A percentile compares a stretch with the other conserved stretches of the same genome.
These are phyloP conservation scores for Oedothorax gibbosus DNA, from an alignment of 1,140 invertebrate species.

Conservation along the genomic window DNA sequence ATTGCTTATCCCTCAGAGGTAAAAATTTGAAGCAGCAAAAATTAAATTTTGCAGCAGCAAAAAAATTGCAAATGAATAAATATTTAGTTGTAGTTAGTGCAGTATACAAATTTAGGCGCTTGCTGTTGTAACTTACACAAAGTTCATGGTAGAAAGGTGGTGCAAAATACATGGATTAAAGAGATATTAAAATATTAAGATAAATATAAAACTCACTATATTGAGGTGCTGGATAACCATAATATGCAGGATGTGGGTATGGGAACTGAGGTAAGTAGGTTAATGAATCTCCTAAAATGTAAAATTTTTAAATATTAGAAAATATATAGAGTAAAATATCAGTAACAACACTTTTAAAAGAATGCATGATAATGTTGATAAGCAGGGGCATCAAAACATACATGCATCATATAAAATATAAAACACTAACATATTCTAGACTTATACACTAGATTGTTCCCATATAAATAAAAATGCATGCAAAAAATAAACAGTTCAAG, in stretches of 20 bases:
- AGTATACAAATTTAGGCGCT: background rate
- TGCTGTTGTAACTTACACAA: background rate
- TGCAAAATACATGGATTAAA: background rate
- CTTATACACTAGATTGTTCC: background rate
- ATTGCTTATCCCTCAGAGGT: no score
- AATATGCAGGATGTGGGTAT: constrained; percentile 46
- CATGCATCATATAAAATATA: constrained; percentile 16
- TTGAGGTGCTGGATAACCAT: constrained; percentile 46
- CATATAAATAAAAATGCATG: constrained; percentile 7
- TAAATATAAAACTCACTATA: constrained; percentile 43
- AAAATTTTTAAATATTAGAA: constrained; percentile 8
- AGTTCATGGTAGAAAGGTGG: background rate
- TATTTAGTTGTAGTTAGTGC: background rate
- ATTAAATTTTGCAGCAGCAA: background rate
- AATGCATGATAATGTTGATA: constrained; percentile 59
- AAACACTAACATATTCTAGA: background rate
- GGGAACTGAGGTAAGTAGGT: constrained; percentile 40
- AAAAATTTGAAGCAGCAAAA: no score
- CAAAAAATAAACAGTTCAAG: background rate
- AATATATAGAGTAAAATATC: background rate
- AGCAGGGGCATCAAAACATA: constrained; percentile 51
- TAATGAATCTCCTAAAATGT: constrained; percentile 46
- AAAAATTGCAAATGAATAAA: background rate
- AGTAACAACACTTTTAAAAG: background rate
- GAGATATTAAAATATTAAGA: background rate